phyloP scores from a whole-genome alignment of 2,888 invertebrate species.

The Phlogophora meticulosa region DNA sequence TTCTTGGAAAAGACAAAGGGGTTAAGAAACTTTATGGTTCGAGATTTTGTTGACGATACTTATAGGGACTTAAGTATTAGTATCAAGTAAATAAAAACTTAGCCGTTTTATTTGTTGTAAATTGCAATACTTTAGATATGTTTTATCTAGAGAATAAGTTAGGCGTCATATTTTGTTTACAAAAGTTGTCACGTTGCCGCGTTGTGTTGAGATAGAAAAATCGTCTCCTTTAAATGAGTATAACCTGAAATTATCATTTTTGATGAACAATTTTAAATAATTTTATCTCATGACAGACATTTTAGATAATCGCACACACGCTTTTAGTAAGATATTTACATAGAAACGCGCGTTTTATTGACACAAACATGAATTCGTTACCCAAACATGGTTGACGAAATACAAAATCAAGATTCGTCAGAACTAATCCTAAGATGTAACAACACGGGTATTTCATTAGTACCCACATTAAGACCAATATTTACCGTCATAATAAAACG shows the following conservation, averaged over 20 bases:
- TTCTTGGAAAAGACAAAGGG: constrained; percentile 52
- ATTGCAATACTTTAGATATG: background rate
- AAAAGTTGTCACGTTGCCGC: too few relatives aligned
- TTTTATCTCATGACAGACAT: background rate
- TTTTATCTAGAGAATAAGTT: background rate
- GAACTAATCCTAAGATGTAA: constrained; percentile 16
- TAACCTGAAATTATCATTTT: too few relatives aligned
- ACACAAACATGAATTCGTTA: background rate
- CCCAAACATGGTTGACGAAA: constrained; percentile 4
- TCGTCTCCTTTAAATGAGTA: too few relatives aligned
- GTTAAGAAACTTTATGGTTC: constrained; percentile 31
- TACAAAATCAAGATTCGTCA: constrained; percentile 11
- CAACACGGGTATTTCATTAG: constrained; percentile 23
- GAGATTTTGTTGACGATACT: constrained; percentile 22
- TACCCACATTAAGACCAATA: constrained; percentile 44
- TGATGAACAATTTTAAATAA: too few relatives aligned
- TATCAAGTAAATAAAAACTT: background rate
- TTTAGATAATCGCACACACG: background rate
- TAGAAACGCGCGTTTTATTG: background rate
- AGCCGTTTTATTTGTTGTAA: background rate
- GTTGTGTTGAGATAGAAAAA: too few relatives aligned
- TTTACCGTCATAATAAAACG: constrained; percentile 49
- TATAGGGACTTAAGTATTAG: background rate
- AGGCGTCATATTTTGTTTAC: too few relatives aligned
- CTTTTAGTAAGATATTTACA: background rate